Evolutionary conservation across 2,113 vertebrate species (phyloP).

Genomic region (Cyanocitta stelleri): DNA sequence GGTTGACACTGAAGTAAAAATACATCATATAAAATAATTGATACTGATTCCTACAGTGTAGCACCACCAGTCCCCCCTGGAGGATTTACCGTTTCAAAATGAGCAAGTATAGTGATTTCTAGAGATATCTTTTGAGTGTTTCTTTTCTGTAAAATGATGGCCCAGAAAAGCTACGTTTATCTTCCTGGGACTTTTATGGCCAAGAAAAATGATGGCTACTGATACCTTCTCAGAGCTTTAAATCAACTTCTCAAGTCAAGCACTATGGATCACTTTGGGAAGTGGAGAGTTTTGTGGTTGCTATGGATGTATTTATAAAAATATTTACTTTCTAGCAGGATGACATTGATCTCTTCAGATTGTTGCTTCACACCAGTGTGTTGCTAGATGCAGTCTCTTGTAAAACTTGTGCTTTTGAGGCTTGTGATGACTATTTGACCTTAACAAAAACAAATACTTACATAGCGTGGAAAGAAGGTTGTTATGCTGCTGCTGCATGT

Average conservation of each 20-base stretch:
- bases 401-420: neutral
- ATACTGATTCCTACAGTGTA: neutral
- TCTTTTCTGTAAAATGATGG: neutral
- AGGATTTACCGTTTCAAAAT: neutral
- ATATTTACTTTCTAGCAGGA: conserved; percentile 23
- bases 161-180: neutral
- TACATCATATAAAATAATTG: neutral
- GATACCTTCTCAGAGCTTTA: neutral
- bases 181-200: neutral
- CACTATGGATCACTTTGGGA: conserved; percentile 15
- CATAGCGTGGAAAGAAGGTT: neutral
- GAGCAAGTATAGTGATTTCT: neutral
- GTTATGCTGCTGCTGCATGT: neutral
- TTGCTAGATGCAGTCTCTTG: neutral
- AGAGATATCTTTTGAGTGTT: neutral
- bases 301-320: conserved; percentile 31
- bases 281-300: conserved; percentile 28
- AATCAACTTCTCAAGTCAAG: conserved; percentile 11
- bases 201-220: neutral
- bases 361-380: neutral
- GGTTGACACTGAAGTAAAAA: neutral
- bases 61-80: too few species aligned
- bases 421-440: neutral
- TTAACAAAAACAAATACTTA: neutral
- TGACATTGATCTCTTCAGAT: neutral